phyloP scores from a whole-genome alignment of 1,140 invertebrate genomes.

The Drosophila pandora region DNA sequence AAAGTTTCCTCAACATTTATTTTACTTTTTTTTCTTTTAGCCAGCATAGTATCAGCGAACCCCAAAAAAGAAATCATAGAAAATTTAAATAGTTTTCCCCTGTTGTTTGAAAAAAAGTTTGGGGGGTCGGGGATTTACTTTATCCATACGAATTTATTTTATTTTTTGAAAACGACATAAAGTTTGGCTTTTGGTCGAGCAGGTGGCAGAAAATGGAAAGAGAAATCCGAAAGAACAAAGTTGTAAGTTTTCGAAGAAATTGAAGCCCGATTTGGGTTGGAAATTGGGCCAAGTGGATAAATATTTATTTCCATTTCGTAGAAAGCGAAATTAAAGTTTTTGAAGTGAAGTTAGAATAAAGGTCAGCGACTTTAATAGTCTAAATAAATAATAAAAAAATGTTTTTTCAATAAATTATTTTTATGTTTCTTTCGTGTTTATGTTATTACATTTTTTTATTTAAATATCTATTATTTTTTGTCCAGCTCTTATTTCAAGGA shows the following conservation, averaged over 20 bases:
- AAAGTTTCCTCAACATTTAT: conserved; percentile 53
- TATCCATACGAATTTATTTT: conserved; percentile 38
- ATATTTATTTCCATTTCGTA: conserved; percentile 41
- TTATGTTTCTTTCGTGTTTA: conserved; percentile 3
- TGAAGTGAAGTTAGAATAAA: conserved; percentile 23
- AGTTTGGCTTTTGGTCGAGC: conserved; percentile 44
- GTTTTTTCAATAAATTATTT: too few relatives aligned
- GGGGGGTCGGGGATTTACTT: conserved; percentile 14
- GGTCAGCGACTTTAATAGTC: conserved; percentile 58
- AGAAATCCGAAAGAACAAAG: conserved; percentile 8
- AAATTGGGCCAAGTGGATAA: conserved; percentile 29
- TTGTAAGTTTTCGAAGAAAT: conserved; percentile 53
- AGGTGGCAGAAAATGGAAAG: conserved; percentile 31
- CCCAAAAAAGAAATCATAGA: conserved; percentile 42
- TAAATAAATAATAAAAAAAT: too few relatives aligned
- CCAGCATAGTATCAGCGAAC: conserved; percentile 43
- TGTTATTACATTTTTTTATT: conserved; percentile 27
- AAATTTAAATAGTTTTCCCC: conserved; percentile 70
- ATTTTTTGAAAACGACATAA: conserved; percentile 41
- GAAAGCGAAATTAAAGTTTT: conserved; percentile 75
- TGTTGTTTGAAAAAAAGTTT: conserved; percentile 23
- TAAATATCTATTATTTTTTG: conserved; percentile 14
- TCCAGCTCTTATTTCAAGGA: conserved; percentile 30
- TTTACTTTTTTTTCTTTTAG: conserved; percentile 29
- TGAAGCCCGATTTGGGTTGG: conserved; percentile 35